Percentiles rank a stretch among this genome's conserved stretches.
Evolutionary conservation across 92 coral and sea anemone genomes (phyloP).

Genomic region (Metridium senile): DNA sequence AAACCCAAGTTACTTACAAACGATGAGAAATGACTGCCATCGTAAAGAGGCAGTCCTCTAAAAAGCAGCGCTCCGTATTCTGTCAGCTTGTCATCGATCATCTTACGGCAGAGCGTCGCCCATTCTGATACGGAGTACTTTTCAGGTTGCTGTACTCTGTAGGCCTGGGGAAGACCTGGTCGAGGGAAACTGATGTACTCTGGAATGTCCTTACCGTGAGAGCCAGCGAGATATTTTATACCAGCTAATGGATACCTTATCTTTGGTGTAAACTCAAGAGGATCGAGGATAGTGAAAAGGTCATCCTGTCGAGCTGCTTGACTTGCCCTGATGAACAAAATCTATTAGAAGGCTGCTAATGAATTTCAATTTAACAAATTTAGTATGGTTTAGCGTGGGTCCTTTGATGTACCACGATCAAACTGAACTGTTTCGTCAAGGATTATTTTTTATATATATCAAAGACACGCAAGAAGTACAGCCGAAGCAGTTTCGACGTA

Average conservation of each 20-base stretch:
- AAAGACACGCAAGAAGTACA: neutral
- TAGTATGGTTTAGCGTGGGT: too few species aligned
- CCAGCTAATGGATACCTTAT: conserved; percentile 43
- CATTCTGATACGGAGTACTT: conserved; percentile 42
- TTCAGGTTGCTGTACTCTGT: neutral
- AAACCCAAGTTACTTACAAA: conserved; percentile 19
- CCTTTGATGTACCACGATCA: too few species aligned
- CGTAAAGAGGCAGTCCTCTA: conserved; percentile 45
- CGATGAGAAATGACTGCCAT: conserved; percentile 15
- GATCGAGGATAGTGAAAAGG: neutral
- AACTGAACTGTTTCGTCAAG: too few species aligned
- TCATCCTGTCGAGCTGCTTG: neutral
- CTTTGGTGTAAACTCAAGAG: neutral
- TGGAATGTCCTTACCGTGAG: conserved; percentile 56
- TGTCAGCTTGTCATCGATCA: conserved; percentile 51
- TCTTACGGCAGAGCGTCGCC: conserved; percentile 56
- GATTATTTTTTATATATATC: too few species aligned
- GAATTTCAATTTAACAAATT: too few species aligned
- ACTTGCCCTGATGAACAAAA: neutral
- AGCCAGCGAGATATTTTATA: conserved; percentile 54
- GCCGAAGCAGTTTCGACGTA: too few species aligned
- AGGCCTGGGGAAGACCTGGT: conserved; percentile 36
- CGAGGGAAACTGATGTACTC: conserved; percentile 60
- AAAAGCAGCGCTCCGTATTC: conserved; percentile 51
- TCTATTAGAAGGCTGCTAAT: too few species aligned